These are phyloP conservation scores for Empis livida DNA, from an alignment of 2,888 invertebrate genomes.

Conservation along the genomic window DNA sequence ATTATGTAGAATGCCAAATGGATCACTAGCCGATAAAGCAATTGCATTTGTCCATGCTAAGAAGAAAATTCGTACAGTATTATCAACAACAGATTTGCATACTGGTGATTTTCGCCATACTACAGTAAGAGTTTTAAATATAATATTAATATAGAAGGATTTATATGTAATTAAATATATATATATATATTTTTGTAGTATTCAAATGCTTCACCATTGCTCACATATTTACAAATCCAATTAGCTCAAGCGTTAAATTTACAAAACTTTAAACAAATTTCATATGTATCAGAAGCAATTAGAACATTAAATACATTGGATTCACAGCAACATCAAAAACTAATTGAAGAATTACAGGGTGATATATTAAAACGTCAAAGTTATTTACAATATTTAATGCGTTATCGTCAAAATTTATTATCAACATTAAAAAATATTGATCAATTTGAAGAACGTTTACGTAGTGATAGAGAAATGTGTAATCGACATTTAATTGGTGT, in stretches of 20 bases:
- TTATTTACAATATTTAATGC: conserved; percentile 69
- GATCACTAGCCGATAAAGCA: conserved; percentile 21
- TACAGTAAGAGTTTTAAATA: conserved; percentile 31
- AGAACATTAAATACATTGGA: conserved; percentile 64
- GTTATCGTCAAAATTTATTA: conserved; percentile 68
- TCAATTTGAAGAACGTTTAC: conserved; percentile 45
- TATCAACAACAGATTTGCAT: conserved; percentile 76
- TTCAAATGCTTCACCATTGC: conserved; percentile 37
- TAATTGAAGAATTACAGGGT: conserved; percentile 58
- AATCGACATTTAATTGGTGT: conserved; percentile 59
- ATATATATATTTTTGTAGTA: conserved; percentile 16
- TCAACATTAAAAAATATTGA: conserved; percentile 59
- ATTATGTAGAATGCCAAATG: conserved; percentile 22
- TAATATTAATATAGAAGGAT: not conserved
- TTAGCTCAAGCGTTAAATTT: conserved; percentile 71
- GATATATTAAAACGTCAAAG: conserved; percentile 66
- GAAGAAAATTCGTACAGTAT: conserved; percentile 76
- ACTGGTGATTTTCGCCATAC: conserved; percentile 48
- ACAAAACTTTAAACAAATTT: conserved; percentile 61
- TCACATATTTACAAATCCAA: conserved; percentile 58
- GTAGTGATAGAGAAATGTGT: conserved; percentile 57
- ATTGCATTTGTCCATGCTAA: conserved; percentile 41
- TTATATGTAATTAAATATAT: not conserved
- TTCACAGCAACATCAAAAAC: conserved; percentile 53
- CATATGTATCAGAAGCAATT: conserved; percentile 71